Evolutionary conservation across 1,140 invertebrate species (phyloP).

Genomic region (Saccostrea cuccullata): DNA sequence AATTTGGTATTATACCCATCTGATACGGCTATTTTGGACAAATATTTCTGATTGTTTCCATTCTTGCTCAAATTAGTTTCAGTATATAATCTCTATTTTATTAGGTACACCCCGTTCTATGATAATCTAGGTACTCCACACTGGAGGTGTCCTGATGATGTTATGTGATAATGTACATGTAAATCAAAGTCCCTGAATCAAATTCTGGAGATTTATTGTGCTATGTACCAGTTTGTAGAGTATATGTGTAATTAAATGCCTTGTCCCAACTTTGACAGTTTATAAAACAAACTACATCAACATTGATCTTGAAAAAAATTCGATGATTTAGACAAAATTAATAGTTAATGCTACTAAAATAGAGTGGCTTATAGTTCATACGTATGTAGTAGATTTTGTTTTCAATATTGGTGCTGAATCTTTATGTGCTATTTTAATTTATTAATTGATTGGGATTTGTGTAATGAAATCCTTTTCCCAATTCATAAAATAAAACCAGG

Average conservation of each 20-base stretch:
- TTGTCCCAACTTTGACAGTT: neutral
- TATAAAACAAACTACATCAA: neutral
- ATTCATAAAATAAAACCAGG: neutral
- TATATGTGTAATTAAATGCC: neutral
- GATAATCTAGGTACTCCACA: neutral
- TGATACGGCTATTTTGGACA: neutral
- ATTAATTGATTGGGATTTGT: neutral
- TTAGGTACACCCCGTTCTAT: neutral
- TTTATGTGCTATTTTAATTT: conserved; percentile 14
- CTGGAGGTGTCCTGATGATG: neutral
- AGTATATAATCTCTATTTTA: neutral
- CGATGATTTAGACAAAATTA: no score
- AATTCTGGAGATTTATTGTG: conserved; percentile 26
- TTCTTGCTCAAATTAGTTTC: neutral
- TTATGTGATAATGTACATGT: conserved; percentile 12
- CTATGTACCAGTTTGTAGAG: neutral
- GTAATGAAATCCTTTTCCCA: neutral
- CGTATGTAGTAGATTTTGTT: neutral
- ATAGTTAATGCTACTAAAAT: neutral
- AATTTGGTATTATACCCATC: neutral
- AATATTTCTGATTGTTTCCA: neutral
- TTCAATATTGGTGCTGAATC: neutral
- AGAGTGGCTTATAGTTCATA: neutral
- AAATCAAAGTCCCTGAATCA: conserved; percentile 35
- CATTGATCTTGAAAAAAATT: neutral